Evolutionary conservation across 2,888 invertebrate species (phyloP).

Genomic region (Drosophila dives): DNA sequence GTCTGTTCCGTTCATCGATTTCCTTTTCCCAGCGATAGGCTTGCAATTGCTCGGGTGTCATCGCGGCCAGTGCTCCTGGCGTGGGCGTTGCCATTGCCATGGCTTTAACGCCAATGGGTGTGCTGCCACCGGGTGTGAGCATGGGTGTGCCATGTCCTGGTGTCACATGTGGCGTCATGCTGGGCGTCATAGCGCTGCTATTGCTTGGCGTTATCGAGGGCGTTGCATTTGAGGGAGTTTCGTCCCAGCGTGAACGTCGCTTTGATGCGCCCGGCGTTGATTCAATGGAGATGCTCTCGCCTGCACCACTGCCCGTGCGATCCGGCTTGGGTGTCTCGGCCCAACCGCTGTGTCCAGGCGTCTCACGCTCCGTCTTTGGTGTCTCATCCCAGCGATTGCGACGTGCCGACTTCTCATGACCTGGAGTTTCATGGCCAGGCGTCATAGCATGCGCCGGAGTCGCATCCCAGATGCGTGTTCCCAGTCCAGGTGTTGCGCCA

Average conservation of each 20-base stretch:
- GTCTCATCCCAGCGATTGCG: conserved; percentile 99
- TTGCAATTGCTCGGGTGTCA: conserved; percentile 99
- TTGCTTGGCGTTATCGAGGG: conserved; percentile 89
- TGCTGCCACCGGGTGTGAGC: conserved; percentile 93
- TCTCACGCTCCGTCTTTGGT: conserved; percentile 98
- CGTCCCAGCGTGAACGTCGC: conserved; percentile 98
- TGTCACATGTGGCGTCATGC: conserved; percentile 90
- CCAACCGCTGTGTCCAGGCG: conserved; percentile 99
- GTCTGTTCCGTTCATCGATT: conserved; percentile 98
- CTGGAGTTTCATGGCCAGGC: conserved; percentile 95
- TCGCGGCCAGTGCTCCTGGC: conserved; percentile 97
- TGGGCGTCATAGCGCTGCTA: conserved; percentile 87
- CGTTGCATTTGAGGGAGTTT: conserved; percentile 94
- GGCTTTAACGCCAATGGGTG: conserved; percentile 96
- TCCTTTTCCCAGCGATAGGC: conserved; percentile 99
- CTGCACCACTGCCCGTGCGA: conserved; percentile 90
- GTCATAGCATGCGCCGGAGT: conserved; percentile 97
- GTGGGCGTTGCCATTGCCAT: conserved; percentile 99
- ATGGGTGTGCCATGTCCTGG: conserved; percentile 89
- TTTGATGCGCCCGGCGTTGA: conserved; percentile 98
- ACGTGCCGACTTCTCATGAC: conserved; percentile 90
- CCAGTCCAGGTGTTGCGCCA: conserved; percentile 95
- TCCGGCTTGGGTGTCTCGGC: conserved; percentile 99
- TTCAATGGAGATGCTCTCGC: conserved; percentile 91
- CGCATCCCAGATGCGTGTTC: conserved; percentile 97